These are phyloP conservation scores for Pipra filicauda DNA, from an alignment of 2,113 vertebrate genomes.

Conservation along the genomic window DNA sequence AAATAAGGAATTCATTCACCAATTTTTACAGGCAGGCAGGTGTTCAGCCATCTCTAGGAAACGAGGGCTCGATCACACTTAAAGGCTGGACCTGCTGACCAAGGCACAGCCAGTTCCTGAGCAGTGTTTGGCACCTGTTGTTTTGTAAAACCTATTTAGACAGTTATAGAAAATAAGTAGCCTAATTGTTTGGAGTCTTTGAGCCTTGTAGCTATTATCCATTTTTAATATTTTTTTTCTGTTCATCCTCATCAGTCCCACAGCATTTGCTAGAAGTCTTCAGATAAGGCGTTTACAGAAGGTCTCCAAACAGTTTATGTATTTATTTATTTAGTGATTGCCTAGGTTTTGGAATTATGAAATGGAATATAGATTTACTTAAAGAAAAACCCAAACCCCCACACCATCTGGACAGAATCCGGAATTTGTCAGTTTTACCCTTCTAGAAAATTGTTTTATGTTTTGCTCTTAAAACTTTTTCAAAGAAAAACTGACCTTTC, in stretches of 20 bases:
- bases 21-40: neutral
- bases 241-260: neutral
- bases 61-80: neutral
- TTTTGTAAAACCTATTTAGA: neutral
- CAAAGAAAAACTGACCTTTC: neutral
- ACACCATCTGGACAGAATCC: constrained; percentile 12
- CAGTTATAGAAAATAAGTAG: neutral
- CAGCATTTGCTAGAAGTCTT: neutral
- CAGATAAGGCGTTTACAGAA: neutral
- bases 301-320: neutral
- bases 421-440: neutral
- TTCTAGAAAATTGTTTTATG: neutral
- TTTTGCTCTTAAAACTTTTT: neutral
- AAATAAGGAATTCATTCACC: neutral
- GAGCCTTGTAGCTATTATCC: neutral
- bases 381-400: constrained; percentile 15
- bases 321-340: neutral
- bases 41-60: neutral
- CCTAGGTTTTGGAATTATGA: neutral
- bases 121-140: accelerated
- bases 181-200: neutral
- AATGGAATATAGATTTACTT: neutral
- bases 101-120: accelerated
- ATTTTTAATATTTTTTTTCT: neutral
- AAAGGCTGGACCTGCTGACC: accelerated